These are phyloP conservation scores for Pseudotriccus pelzelni DNA, from an alignment of 2,797 vertebrate genomes.

Conservation along the genomic window DNA sequence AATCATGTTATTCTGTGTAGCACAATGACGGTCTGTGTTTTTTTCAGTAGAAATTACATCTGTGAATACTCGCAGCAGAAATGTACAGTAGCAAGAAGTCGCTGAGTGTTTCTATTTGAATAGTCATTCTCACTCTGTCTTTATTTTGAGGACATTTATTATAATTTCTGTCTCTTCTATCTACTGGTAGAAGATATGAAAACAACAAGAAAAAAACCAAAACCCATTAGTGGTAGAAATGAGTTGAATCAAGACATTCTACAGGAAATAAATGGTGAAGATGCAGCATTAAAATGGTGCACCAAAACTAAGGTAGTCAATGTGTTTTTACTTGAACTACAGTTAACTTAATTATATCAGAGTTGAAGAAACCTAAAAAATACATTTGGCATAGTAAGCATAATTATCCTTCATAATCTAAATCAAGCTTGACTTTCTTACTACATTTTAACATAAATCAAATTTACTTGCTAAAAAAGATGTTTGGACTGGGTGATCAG, in stretches of 20 bases:
- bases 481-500: background rate
- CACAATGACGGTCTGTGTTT: background rate
- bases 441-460: background rate
- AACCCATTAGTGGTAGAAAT: background rate
- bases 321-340: background rate
- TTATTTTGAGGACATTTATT: background rate
- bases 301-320: background rate
- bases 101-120: background rate
- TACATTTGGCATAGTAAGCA: background rate
- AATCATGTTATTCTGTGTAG: background rate
- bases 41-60: background rate
- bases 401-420: background rate
- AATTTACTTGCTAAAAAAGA: background rate
- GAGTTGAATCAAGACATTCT: background rate
- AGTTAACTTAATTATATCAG: background rate
- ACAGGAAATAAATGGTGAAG: background rate
- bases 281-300: background rate
- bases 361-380: background rate
- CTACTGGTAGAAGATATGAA: background rate
- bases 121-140: background rate
- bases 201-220: background rate
- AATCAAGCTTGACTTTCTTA: background rate
- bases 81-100: background rate
- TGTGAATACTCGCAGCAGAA: background rate
- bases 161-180: background rate